Evolutionary conservation across 2,888 invertebrate species (phyloP).

Genomic region (Lasioglossum morio): DNA sequence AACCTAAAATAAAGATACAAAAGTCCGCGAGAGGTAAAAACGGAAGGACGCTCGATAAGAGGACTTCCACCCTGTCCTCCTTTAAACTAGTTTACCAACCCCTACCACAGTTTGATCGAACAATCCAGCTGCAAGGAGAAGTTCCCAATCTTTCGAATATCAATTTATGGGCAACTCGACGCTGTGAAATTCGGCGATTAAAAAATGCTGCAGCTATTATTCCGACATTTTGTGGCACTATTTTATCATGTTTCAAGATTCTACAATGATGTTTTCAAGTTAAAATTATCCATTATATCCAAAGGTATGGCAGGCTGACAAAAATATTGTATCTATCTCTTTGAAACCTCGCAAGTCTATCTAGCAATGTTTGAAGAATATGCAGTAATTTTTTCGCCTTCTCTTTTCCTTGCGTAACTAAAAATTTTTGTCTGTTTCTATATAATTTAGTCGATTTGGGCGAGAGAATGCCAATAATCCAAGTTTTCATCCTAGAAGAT

Average conservation of each 20-base stretch:
- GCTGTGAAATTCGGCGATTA: neutral
- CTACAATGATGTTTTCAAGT: neutral
- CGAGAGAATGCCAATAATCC: no score
- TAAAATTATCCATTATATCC: neutral
- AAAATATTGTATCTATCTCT: no score
- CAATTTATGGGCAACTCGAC: neutral
- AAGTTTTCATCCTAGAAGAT: no score
- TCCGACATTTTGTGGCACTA: neutral
- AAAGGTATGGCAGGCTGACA: no score
- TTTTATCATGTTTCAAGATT: neutral
- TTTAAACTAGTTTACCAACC: constrained; percentile 19
- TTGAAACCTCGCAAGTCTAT: no score
- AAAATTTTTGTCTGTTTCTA: no score
- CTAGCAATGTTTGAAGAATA: no score
- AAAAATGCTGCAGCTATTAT: neutral
- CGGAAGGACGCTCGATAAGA: constrained; percentile 64
- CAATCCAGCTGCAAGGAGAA: neutral
- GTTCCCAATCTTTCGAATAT: neutral
- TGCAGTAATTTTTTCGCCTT: no score
- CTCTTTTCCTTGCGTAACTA: no score
- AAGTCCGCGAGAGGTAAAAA: constrained; percentile 61
- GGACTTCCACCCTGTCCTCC: constrained; percentile 25
- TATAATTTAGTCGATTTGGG: no score
- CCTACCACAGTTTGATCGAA: constrained; percentile 21
- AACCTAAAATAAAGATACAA: constrained; percentile 67